These are phyloP conservation scores for Aproaerema taeniolella DNA, from an alignment of 2,888 invertebrate species.

Conservation along the genomic window DNA sequence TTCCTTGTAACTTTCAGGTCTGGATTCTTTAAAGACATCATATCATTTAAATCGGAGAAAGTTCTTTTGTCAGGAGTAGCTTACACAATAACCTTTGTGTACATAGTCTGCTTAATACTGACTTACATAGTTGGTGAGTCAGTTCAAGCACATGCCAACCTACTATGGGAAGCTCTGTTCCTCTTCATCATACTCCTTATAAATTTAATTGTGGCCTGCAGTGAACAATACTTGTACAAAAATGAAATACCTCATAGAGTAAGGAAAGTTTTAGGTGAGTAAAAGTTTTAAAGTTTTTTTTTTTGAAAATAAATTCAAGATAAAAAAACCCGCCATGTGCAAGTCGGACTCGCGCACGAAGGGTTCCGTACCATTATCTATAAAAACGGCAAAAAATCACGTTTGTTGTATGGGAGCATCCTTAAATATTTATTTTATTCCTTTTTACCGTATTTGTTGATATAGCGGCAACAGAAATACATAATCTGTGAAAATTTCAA, in stretches of 20 bases:
- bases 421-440: too few relatives aligned
- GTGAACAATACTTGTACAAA: constrained; percentile 64
- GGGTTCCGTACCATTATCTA: too few relatives aligned
- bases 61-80: constrained; percentile 63
- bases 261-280: constrained; percentile 64
- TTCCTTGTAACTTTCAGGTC: constrained; percentile 58
- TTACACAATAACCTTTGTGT: constrained; percentile 58
- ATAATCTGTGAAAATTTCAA: too few relatives aligned
- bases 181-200: constrained; percentile 57
- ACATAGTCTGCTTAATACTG: constrained; percentile 55
- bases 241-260: constrained; percentile 77
- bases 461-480: too few relatives aligned
- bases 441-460: too few relatives aligned
- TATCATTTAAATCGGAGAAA: constrained; percentile 69
- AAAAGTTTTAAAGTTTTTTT: constrained; percentile 1
- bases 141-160: constrained; percentile 53
- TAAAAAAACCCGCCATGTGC: too few relatives aligned
- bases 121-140: constrained; percentile 61
- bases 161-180: constrained; percentile 64
- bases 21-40: constrained; percentile 48
- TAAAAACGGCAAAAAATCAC: too few relatives aligned
- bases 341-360: too few relatives aligned
- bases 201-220: constrained; percentile 63
- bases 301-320: too few relatives aligned
- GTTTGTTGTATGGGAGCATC: too few relatives aligned